A percentile compares a stretch with the other conserved stretches of the same genome.
phyloP scores from a whole-genome alignment of 2,113 vertebrate genomes.

The Monopterus albus region DNA sequence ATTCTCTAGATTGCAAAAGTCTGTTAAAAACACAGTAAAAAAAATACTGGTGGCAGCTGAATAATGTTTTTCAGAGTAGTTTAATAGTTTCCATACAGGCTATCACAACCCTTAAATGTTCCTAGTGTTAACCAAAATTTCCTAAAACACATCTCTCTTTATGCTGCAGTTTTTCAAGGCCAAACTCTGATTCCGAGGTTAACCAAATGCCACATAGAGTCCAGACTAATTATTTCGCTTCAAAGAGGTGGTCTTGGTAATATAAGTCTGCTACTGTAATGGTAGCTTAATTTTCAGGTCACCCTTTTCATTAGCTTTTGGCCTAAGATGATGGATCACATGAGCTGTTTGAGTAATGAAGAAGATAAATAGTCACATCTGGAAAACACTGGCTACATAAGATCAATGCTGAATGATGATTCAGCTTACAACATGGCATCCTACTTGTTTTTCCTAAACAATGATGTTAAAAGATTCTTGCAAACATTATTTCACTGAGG shows the following conservation, averaged over 20 bases:
- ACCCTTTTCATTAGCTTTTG: conserved; percentile 53
- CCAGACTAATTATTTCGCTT: conserved; percentile 52
- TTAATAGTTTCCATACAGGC: conserved; percentile 25
- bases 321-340: conserved; percentile 50
- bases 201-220: conserved; percentile 44
- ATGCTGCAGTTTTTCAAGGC: conserved; percentile 15
- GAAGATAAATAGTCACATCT: conserved; percentile 65
- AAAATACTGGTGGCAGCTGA: not conserved
- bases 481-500: conserved; percentile 12
- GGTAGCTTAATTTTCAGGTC: conserved; percentile 42
- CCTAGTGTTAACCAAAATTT: conserved; percentile 36
- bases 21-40: not conserved
- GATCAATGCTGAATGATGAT: conserved; percentile 31
- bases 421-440: conserved; percentile 35
- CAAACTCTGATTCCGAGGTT: conserved; percentile 44
- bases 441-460: conserved; percentile 6
- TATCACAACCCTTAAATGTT: conserved; percentile 28
- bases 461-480: not conserved
- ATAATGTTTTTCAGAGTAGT: conserved; percentile 15
- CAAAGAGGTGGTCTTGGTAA: conserved; percentile 48
- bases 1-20: not conserved
- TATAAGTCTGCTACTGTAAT: conserved; percentile 54
- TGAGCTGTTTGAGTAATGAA: conserved; percentile 52
- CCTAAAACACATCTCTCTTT: conserved; percentile 48
- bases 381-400: conserved; percentile 44